Evolutionary conservation across 2,113 vertebrate species (phyloP), one percentile per base, ranked within the genome.

Genomic region (Macrotus californicus): DNA sequence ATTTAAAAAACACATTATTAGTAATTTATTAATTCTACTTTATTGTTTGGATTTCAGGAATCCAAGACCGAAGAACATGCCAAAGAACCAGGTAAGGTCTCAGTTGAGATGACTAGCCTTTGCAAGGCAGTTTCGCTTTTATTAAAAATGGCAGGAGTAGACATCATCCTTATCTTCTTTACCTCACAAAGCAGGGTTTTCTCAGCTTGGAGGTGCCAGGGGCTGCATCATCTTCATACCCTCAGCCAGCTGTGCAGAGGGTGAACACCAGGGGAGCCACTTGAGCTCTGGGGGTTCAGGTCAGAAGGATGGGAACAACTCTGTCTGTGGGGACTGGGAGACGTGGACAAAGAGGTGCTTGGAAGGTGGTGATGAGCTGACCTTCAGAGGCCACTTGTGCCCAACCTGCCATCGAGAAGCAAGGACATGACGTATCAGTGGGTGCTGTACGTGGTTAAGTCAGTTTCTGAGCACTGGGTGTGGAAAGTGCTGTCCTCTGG

Each of bases 11-110:
- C 22, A 86, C 48, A 73, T 90, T 80, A n/a, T 89, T 52, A 34
- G n/a, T 94, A 24, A 84, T 73, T 76, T 61, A 61, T 86, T 97
- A 56, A 97, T 89, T 22, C 34, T 94, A 84, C 84, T 64, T 83
- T 98, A 26, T 94, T 48, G 2, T 98, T 97, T 98, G 95, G 4
- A 91, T 97, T 98, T 93, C 93, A 98, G 98, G 89, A 46, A 95
- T 86, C 76, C 24, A 59, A 85, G 75, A 50, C 76, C 41, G 29
- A 19, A 54, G 82, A 86, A 26, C 89, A 10, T 18, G 6, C 73
- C 75, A 41, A 87, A 50, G 72, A 59, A 85, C 52, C 94, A 98
- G 98, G 98, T 98, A 98, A 97, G 61, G 50, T 50, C 0, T 75
- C 88, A 59, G 12, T n/a, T 13, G 7, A 87, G 9, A 0, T 12